phyloP scores from a whole-genome alignment of 2,113 vertebrate species.

The Eretmochelys imbricata region DNA sequence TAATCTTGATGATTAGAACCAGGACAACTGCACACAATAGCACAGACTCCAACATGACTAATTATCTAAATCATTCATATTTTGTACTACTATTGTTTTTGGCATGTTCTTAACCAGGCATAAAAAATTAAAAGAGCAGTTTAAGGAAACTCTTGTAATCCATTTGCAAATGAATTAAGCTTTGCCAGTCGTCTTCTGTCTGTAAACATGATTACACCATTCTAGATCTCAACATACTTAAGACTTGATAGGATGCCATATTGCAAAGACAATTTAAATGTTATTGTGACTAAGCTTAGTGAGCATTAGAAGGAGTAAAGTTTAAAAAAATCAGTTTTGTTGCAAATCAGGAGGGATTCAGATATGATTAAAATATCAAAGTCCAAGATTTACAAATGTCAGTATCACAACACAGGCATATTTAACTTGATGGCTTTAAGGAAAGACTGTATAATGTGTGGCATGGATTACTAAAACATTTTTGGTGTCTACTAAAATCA shows the following conservation, averaged over 20 bases:
- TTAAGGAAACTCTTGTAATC: conserved; percentile 51
- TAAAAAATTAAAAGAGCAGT: conserved; percentile 40
- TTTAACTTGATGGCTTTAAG: conserved; percentile 34
- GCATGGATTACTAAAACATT: conserved; percentile 29
- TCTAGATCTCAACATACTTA: conserved; percentile 21
- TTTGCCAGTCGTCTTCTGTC: conserved; percentile 29
- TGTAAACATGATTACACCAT: conserved; percentile 22
- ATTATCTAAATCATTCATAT: conserved; percentile 16
- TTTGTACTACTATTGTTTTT: conserved; percentile 22
- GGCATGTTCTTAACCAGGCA: background rate
- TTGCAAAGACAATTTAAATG: background rate
- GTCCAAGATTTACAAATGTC: conserved; percentile 48
- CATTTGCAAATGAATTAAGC: conserved; percentile 58
- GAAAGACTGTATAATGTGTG: background rate
- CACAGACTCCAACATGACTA: background rate
- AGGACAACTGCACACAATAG: background rate
- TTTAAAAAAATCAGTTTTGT: conserved; percentile 1
- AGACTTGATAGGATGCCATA: conserved; percentile 12
- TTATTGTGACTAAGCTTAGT: conserved; percentile 29
- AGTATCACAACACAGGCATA: conserved; percentile 28
- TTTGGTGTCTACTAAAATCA: background rate
- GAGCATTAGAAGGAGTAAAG: conserved; percentile 38
- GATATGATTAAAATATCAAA: conserved; percentile 56
- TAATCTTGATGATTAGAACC: background rate
- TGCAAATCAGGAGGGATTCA: conserved; percentile 6